These are phyloP conservation scores for Zelleria hepariella DNA, from an alignment of 2,888 invertebrate genomes.

Conservation along the genomic window DNA sequence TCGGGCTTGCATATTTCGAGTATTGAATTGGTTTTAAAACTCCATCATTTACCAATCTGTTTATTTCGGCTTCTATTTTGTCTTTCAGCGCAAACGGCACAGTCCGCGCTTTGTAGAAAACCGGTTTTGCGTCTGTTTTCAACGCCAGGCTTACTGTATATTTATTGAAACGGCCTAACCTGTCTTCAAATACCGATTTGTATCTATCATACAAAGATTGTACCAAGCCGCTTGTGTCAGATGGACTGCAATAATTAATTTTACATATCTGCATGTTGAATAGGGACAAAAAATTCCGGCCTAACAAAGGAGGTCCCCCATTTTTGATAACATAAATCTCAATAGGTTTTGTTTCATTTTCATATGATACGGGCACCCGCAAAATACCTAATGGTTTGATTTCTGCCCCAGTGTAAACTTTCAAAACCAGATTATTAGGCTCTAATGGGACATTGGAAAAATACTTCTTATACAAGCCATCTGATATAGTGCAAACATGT, in stretches of 20 bases:
- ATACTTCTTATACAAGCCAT: background rate
- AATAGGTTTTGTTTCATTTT: background rate
- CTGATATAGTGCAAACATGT: background rate
- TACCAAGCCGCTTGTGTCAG: background rate
- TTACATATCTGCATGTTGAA: background rate
- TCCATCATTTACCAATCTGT: background rate
- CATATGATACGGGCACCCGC: background rate
- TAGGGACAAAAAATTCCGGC: background rate
- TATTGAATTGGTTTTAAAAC: background rate
- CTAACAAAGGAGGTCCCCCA: background rate
- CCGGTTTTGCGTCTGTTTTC: background rate
- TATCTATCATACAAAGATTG: background rate
- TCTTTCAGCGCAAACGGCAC: too few relatives aligned
- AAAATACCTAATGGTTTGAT: background rate
- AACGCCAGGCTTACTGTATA: background rate
- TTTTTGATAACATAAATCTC: background rate
- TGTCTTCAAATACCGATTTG: conserved; percentile 2
- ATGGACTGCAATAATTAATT: background rate
- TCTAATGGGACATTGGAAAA: background rate
- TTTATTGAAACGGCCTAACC: conserved; percentile 11
- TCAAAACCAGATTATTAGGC: background rate
- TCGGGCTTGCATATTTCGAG: background rate
- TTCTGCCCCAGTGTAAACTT: background rate
- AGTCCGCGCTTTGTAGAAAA: background rate
- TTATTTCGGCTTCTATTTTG: background rate